Conservation (phyloP, 2,797 vertebrate species). For the Odontamblyopus lacepedii region DNA sequence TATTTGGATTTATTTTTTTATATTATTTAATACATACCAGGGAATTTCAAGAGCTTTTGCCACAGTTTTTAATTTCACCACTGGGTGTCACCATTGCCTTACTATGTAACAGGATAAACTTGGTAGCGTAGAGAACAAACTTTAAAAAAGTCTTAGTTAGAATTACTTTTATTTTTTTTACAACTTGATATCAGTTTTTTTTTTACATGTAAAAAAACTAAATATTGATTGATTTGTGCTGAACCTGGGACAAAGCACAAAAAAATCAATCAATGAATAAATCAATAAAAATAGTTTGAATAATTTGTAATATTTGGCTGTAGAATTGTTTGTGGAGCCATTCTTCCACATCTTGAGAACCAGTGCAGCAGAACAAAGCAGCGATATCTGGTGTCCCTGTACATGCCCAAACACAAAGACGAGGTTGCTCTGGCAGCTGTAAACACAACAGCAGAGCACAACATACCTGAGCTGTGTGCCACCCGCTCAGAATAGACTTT, state of each 20-base stretch:
- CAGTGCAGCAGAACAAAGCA: neutral
- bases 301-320: neutral
- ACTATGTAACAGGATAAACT: neutral
- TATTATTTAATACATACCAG: too few species aligned
- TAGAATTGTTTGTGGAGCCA: too few species aligned
- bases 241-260: neutral
- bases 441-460: slow-evolving; percentile 8
- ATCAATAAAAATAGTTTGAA: too few species aligned
- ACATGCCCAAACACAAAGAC: slow-evolving; percentile 8
- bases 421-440: slow-evolving; percentile 6
- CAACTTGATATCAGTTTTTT: too few species aligned
- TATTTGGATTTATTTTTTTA: too few species aligned
- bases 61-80: slow-evolving; percentile 15
- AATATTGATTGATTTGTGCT: neutral
- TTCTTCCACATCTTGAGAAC: too few species aligned
- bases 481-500: neutral
- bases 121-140: neutral
- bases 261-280: neutral
- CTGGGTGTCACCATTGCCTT: slow-evolving; percentile 45
- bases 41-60: neutral
- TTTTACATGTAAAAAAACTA: neutral
- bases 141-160: neutral
- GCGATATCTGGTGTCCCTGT: neutral
- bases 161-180: too few species aligned
- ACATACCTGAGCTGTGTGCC: neutral